phyloP scores from a whole-genome alignment of 2,888 invertebrate genomes.

The Ophion costatus region DNA sequence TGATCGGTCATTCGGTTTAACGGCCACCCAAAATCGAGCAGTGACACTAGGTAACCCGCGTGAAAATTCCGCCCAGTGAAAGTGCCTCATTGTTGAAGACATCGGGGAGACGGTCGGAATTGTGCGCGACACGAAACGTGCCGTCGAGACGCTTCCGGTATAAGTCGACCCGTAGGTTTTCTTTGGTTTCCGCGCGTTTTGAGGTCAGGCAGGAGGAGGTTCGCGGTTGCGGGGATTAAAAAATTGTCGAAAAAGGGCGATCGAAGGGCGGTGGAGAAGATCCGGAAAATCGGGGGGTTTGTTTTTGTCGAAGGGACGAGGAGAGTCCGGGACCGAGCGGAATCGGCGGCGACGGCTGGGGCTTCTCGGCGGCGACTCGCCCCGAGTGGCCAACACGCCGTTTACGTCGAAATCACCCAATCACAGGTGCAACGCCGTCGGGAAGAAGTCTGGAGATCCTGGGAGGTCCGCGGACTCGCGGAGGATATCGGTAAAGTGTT shows the following conservation, averaged over 20 bases:
- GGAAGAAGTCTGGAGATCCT: slow-evolving; percentile 67
- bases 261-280: slow-evolving; percentile 32
- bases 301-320: slow-evolving; percentile 4
- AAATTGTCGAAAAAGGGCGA: slow-evolving; percentile 52
- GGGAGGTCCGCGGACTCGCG: slow-evolving; percentile 77
- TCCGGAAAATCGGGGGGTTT: slow-evolving; percentile 25
- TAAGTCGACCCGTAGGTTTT: neutral
- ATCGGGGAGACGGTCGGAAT: neutral
- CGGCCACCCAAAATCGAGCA: neutral
- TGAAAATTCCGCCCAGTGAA: neutral
- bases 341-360: slow-evolving; percentile 47
- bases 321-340: slow-evolving; percentile 18
- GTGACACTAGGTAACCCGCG: neutral
- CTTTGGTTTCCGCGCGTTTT: neutral
- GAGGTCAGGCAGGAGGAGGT: neutral
- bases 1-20: neutral
- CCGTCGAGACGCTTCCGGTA: neutral
- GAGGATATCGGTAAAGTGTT: slow-evolving; percentile 81
- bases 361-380: slow-evolving; percentile 57
- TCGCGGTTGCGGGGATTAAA: neutral
- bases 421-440: slow-evolving; percentile 49
- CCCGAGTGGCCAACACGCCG: slow-evolving; percentile 59
- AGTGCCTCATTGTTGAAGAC: neutral
- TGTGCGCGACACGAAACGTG: neutral
- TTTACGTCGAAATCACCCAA: slow-evolving; percentile 44